Evolutionary conservation across 1,140 invertebrate species (phyloP), one percentile per base, ranked within the genome.

Genomic region (Drosophila tani): DNA sequence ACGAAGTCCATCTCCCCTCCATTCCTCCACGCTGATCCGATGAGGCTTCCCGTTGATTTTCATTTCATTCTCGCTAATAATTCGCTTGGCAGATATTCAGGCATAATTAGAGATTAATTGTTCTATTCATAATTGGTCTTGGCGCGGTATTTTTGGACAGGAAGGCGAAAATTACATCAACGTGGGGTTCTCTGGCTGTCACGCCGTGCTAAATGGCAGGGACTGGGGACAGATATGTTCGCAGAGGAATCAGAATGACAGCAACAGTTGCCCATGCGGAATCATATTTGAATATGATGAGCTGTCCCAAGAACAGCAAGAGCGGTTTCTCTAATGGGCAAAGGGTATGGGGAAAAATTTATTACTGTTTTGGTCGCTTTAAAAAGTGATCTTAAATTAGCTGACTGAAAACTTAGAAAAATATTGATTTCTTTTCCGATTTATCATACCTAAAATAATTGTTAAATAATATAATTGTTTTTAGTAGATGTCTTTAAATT

Each of bases 101-200:
- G 75, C 85, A 91, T 90, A 90, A 90, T 90, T 90, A 90, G 86
- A 90, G 85, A 90, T 90, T 90, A 90, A 90, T 90, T 90, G 85
- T 90, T 90, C 81, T 91, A 85, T 85, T 82, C 84, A 87, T 87
- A 87, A 87, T 87, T 82, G 84, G 84, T 82, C 86, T 88, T 70
- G 75, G 63, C 67, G 50, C 68, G 77, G 83, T 84, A 90, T 90
- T 88, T 88, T 84, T 88, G 84, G 78, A 75, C 73, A 64, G 74
- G 51, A 82, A 75, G 58, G 47, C 75, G 64, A 64, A 79, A 75
- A 60, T 50, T 85, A 50, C 60, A 78, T 47, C 66, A 65, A 62
- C 67, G 63, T 79, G 75, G 79, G 79, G 66, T 65, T 80, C 49
- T 62, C 56, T 58, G 47, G 32, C 47, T 60, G 58, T 62, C 71